phyloP scores from a whole-genome alignment of 2,888 invertebrate species.

The Lepidonotus clava region DNA sequence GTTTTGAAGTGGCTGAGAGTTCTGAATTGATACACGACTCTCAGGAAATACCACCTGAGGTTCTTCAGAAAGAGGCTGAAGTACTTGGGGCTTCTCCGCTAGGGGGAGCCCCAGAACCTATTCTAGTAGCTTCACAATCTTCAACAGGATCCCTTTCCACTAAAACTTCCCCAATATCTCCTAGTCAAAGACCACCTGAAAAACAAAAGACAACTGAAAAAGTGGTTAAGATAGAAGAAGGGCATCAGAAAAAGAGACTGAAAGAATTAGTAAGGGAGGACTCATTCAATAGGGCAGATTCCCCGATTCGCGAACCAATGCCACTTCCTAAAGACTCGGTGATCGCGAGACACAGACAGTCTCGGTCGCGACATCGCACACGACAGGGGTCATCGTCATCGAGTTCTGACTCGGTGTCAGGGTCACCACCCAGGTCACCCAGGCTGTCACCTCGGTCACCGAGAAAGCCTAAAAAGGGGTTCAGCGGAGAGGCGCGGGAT shows the following conservation, averaged over 20 bases:
- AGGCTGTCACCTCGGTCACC: slow-evolving; percentile 28
- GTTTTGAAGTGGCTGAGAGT: no score
- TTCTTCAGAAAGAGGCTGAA: not conserved
- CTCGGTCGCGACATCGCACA: slow-evolving; percentile 2
- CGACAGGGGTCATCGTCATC: not conserved
- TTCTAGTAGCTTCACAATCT: no score
- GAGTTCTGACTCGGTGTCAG: not conserved
- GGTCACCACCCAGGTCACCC: slow-evolving; percentile 28
- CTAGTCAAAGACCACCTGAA: no score
- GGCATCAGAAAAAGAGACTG: not conserved
- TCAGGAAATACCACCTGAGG: no score
- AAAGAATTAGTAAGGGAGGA: slow-evolving; percentile 16
- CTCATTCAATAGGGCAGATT: slow-evolving; percentile 51
- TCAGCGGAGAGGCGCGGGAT: not conserved
- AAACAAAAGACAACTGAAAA: not conserved
- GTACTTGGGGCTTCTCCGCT: no score
- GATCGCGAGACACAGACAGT: slow-evolving; percentile 44
- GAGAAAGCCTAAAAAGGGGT: slow-evolving; percentile 20
- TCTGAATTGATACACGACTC: no score
- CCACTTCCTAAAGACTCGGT: slow-evolving; percentile 54
- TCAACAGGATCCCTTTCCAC: no score
- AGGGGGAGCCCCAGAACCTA: no score
- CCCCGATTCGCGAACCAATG: slow-evolving; percentile 39
- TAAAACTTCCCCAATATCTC: no score
- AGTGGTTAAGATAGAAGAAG: not conserved